These are phyloP conservation scores for Zaprionus tsacasi DNA, from an alignment of 1,140 invertebrate species.

Conservation along the genomic window DNA sequence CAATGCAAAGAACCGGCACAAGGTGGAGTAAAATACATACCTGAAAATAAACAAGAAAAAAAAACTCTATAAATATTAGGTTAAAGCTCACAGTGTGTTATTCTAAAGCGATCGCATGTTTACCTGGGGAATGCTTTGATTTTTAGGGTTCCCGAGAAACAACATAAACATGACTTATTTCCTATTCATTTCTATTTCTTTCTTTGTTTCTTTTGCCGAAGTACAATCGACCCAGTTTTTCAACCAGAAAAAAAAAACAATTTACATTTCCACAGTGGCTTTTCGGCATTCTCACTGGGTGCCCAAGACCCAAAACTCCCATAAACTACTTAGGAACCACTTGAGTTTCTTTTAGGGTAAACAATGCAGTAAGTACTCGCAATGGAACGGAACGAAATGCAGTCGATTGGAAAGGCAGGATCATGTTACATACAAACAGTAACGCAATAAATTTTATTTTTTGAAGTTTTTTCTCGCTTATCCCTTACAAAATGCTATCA, in stretches of 20 bases:
- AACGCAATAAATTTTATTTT: neutral
- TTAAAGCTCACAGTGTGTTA: conserved; percentile 49
- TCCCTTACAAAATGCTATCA: too few relatives aligned
- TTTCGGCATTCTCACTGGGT: conserved; percentile 49
- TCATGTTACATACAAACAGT: neutral
- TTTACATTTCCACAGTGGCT: conserved; percentile 64
- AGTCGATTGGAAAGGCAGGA: neutral
- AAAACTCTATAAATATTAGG: conserved; percentile 63
- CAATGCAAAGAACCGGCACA: conserved; percentile 11
- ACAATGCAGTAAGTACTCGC: conserved; percentile 8
- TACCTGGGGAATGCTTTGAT: conserved; percentile 67
- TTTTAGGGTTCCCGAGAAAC: conserved; percentile 48
- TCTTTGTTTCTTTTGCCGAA: conserved; percentile 22
- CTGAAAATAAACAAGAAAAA: conserved; percentile 61
- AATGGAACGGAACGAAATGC: neutral
- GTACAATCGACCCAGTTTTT: conserved; percentile 69
- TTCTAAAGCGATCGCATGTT: conserved; percentile 23
- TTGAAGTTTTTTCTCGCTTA: too few relatives aligned
- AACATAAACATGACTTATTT: conserved; percentile 64
- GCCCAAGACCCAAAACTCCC: conserved; percentile 25
- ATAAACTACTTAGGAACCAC: conserved; percentile 49
- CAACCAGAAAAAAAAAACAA: conserved; percentile 26
- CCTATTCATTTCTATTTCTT: neutral
- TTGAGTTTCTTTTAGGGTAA: conserved; percentile 35
- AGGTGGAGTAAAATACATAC: conserved; percentile 56